Base-by-base conservation (phyloP, 2,113 vertebrate genomes). In the Mandrillus leucophaeus region DNA sequence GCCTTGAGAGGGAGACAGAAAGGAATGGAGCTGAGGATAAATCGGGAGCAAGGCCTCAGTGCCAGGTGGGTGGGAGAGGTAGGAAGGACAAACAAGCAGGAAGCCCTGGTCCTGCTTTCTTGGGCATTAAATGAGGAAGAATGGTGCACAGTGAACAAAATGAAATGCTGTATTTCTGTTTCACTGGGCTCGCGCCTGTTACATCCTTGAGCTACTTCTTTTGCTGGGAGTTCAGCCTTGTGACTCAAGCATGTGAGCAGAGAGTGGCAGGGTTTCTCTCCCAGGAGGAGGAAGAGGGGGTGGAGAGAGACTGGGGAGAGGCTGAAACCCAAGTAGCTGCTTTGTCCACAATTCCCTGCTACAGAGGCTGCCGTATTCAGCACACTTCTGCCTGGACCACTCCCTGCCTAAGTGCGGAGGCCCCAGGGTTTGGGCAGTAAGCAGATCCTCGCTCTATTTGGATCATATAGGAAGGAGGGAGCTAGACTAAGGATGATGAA, bases 221-320 rank as follows among this genome's bases (percentile, higher is more conserved):
- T 40, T 87, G 45, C 83, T 72, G 52, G 64, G 70, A 50, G 27
- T 70, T 83, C 25, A 22, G 96, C 89, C 96, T 92, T 93, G 96
- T 96, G 97, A 96, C 89, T 88, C 45, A 52, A 68, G 73, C 92
- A 81, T 32, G 92, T 76, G 93, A 97, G 80, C 73, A 22, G 88
- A 94, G 93, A 61, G 78, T 8, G 48, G 40, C 75, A 43, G 90
- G 40, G 35, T 83, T 91, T 91, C 88, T 78, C 59, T 50, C 59
- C 43, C 22, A 13, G 84, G 85, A 87, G 59, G 50, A 43, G 55
- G 30, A 50, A 14, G 59, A 20, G 75, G 27, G 83, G 61, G 11
- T 32, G 61, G 72, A 88, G 81, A 88, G 81, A 30, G 23, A 18
- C 70, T 2, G 4, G 75, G 27, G 72, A 64, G 10, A 52, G 10